Conservation (phyloP, 2,113 vertebrate genomes). For the Gallinago undulata region DNA sequence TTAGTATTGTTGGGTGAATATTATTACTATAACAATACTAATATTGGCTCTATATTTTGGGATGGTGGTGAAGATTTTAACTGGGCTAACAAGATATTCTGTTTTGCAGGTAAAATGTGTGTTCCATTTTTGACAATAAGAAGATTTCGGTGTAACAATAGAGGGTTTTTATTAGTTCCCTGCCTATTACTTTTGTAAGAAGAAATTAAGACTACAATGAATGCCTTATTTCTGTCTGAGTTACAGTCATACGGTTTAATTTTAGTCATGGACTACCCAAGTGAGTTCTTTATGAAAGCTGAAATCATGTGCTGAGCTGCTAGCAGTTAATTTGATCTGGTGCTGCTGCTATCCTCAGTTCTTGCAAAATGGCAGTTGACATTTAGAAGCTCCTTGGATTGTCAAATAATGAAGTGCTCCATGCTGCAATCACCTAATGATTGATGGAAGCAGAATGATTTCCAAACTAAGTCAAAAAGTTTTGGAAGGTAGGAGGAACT, state of each 20-base stretch:
- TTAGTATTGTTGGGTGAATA: neutral
- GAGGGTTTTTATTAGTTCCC: neutral
- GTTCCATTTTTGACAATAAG: neutral
- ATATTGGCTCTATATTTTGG: neutral
- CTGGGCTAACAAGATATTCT: neutral
- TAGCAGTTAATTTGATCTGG: neutral
- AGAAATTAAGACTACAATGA: neutral
- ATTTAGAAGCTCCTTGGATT: neutral
- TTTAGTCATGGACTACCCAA: neutral
- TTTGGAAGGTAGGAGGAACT: neutral
- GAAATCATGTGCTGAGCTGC: neutral
- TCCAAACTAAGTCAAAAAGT: neutral
- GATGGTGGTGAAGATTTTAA: neutral
- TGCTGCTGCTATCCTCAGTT: neutral
- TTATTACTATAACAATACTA: neutral
- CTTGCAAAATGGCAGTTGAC: neutral
- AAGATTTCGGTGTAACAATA: neutral
- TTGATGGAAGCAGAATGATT: neutral
- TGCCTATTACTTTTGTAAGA: neutral
- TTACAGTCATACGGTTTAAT: neutral
- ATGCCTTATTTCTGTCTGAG: neutral
- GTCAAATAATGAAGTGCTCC: neutral
- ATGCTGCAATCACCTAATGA: neutral
- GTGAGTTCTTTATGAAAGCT: neutral
- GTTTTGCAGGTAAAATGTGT: neutral